Conservation (phyloP, 2,888 invertebrate species). For the Polymixis lichenea region DNA sequence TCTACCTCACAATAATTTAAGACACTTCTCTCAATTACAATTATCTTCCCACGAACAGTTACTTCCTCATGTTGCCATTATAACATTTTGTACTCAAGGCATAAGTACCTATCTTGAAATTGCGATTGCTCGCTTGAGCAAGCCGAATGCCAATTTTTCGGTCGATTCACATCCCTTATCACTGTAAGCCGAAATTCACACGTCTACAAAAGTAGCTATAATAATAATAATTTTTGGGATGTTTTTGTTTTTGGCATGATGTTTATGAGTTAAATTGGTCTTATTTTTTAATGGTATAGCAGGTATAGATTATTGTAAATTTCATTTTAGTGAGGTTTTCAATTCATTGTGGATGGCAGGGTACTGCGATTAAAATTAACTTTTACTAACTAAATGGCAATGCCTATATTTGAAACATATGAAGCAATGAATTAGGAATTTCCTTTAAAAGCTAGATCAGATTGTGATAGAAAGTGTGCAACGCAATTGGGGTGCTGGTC, state of each 20-base stretch:
- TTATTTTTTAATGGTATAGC: too few species aligned
- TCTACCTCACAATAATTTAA: not conserved
- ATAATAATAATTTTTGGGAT: not conserved
- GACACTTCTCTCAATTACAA: not conserved
- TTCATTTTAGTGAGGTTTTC: not conserved
- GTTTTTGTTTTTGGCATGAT: not conserved
- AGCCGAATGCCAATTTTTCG: constrained; percentile 60
- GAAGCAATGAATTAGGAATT: too few species aligned
- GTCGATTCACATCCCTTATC: constrained; percentile 38
- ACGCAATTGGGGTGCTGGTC: too few species aligned
- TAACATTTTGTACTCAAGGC: constrained; percentile 11
- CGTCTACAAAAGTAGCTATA: not conserved
- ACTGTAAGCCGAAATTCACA: constrained; percentile 20
- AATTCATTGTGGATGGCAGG: not conserved
- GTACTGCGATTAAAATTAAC: too few species aligned
- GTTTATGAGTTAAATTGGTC: too few species aligned
- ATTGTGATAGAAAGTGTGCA: too few species aligned
- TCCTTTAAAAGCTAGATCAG: too few species aligned
- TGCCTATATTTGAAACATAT: too few species aligned
- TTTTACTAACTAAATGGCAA: too few species aligned
- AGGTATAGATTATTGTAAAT: not conserved
- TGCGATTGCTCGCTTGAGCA: constrained; percentile 56
- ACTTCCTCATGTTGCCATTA: not conserved
- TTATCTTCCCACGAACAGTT: not conserved
- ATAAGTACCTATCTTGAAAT: constrained; percentile 35